A percentile compares a stretch with the other conserved stretches of the same genome.
phyloP scores from a whole-genome alignment of 2,113 vertebrate species.

The Menidia beryllina region DNA sequence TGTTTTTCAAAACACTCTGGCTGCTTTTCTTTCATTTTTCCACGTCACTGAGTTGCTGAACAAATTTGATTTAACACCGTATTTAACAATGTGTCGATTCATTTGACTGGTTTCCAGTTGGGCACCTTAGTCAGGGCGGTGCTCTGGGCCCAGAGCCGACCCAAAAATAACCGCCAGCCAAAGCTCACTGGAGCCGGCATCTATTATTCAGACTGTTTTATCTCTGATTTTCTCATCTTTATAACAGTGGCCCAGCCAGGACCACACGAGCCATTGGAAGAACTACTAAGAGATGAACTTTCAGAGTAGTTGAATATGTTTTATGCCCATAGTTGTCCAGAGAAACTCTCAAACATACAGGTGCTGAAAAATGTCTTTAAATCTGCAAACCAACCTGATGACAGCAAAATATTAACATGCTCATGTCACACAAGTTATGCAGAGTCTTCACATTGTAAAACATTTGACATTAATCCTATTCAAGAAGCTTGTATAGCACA shows the following conservation, averaged over 20 bases:
- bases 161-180: constrained; percentile 41
- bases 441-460: no score
- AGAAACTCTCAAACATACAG: not conserved
- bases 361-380: no score
- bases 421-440: no score
- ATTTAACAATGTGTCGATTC: not conserved
- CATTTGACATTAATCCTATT: no score
- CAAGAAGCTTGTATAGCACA: no score
- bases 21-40: not conserved
- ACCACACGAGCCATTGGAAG: constrained; percentile 16
- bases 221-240: constrained; percentile 30
- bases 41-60: not conserved
- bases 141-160: constrained; percentile 4
- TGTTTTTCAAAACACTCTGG: not conserved
- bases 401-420: no score
- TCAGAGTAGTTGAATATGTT: not conserved
- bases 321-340: not conserved
- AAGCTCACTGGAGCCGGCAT: constrained; percentile 57
- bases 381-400: no score
- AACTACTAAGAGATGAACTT: constrained; percentile 18
- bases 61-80: not conserved
- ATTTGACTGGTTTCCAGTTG: not conserved
- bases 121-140: constrained; percentile 1
- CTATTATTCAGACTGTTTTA: constrained; percentile 66
- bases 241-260: constrained; percentile 29